These are phyloP conservation scores for Eupleurogrammus muticus DNA, from an alignment of 2,797 vertebrate species.

Conservation along the genomic window DNA sequence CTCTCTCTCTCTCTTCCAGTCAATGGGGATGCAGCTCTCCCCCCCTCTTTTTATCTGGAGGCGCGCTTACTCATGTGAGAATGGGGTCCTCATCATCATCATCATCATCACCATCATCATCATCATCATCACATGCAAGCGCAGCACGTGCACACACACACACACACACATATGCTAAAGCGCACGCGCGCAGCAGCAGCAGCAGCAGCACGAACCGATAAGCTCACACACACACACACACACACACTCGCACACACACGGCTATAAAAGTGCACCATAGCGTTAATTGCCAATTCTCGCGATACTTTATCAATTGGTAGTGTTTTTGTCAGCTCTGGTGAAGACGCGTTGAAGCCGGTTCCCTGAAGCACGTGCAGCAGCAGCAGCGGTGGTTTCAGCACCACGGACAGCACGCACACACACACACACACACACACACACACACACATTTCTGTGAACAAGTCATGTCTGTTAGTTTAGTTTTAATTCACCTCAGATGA, in stretches of 20 bases:
- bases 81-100: constrained; percentile 54
- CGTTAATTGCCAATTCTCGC: not conserved
- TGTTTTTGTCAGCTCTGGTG: not conserved
- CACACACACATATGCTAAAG: not conserved
- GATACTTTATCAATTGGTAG: constrained; percentile 2
- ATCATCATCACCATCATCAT: constrained; percentile 52
- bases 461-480: too few relatives aligned
- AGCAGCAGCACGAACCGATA: too few relatives aligned
- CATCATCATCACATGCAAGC: constrained; percentile 40
- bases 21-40: constrained; percentile 67
- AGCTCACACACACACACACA: constrained; percentile 9
- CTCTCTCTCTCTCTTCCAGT: constrained; percentile 54
- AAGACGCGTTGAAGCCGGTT: not conserved
- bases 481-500: too few relatives aligned
- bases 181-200: too few relatives aligned
- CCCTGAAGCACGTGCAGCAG: not conserved
- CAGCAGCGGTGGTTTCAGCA: too few relatives aligned
- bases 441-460: too few relatives aligned
- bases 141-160: constrained; percentile 7
- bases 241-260: constrained; percentile 5
- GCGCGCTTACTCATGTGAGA: constrained; percentile 74
- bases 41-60: constrained; percentile 52
- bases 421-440: too few relatives aligned
- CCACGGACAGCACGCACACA: too few relatives aligned
- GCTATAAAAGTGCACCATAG: not conserved